Evolutionary conservation across 2,888 invertebrate species (phyloP), one percentile per base, ranked within the genome.

Genomic region (Trichogramma dendrolimi): DNA sequence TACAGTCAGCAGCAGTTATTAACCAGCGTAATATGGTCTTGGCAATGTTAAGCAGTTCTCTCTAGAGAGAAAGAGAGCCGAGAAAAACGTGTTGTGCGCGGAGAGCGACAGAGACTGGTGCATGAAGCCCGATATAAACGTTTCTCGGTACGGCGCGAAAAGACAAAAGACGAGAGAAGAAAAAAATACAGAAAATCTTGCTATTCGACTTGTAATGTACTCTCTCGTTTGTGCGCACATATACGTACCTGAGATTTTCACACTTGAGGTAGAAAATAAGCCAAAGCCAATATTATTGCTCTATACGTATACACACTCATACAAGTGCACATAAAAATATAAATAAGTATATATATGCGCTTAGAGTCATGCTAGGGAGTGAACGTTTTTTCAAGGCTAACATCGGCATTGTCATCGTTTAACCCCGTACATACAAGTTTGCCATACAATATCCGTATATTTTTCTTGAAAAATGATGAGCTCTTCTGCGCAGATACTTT

Each of bases 361-460:
- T 60, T 54, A 10, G 27, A 47, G 48, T 44, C 52, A 46, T 10
- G 43, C 10, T 42, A 41, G 53, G 6, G 50, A 47, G 39, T 8
- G 41, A n/a, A 11, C 40, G 54, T 54, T 54, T 58, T 56, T 42
- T 48, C 65, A 65, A 65, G 65, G 65, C 58, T 49, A 65, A 57
- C 65, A 65, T 62, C 62, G 62, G 65, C 62, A 43, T 38, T 47
- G 38, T 14, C 54, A 53, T 42, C 52, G 42, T 55, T 27, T 27
- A 27, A 27, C 27, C 27, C 27, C 27, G 27, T 27, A 2, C 27
- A 27, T 27, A 2, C 27, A 27, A 46, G 46, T 46, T n/a, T 46
- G 8, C 46, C 46, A 10, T n/a, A 46, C 46, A 2, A 46, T 46
- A 8, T 27, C 27, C 27, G 27, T 27, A 27, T 27, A 2, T 27